phyloP scores from a whole-genome alignment of 2,888 invertebrate genomes.

The Andrena hattorfiana region DNA sequence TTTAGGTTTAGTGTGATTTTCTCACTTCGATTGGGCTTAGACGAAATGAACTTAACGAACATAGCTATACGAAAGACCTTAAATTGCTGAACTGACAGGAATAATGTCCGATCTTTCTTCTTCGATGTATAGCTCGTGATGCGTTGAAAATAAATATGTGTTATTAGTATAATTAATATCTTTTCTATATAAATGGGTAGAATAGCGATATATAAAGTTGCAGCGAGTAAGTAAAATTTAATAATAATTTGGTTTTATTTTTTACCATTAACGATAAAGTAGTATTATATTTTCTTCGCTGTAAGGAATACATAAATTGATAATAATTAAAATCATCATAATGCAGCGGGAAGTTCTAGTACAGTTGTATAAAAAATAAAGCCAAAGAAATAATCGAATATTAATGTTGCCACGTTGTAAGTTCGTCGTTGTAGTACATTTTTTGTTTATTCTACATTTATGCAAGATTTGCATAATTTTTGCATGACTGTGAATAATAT shows the following conservation, averaged over 20 bases:
- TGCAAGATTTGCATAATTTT: constrained; percentile 17
- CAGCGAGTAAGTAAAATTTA: background rate
- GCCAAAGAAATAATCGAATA: background rate
- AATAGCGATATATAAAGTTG: constrained; percentile 13
- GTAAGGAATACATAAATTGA: no score
- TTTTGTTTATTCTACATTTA: constrained; percentile 6
- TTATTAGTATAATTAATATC: constrained; percentile 3
- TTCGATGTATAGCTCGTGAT: no score
- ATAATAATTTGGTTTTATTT: constrained; percentile 12
- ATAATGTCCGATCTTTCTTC: constrained; percentile 30
- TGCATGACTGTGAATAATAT: constrained; percentile 32
- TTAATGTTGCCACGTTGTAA: constrained; percentile 29
- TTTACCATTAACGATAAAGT: background rate
- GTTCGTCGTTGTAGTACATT: constrained; percentile 21
- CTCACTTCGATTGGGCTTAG: background rate
- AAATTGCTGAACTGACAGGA: constrained; percentile 74
- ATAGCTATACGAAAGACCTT: constrained; percentile 25
- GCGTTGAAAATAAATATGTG: constrained; percentile 3
- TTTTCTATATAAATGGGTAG: constrained; percentile 7
- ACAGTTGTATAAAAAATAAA: constrained; percentile 5
- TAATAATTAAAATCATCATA: no score
- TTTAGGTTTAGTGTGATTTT: background rate
- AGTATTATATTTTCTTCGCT: background rate
- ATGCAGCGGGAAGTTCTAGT: no score
- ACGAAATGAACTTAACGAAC: background rate